phyloP scores from a whole-genome alignment of 2,113 vertebrate species.

The Strix uralensis region DNA sequence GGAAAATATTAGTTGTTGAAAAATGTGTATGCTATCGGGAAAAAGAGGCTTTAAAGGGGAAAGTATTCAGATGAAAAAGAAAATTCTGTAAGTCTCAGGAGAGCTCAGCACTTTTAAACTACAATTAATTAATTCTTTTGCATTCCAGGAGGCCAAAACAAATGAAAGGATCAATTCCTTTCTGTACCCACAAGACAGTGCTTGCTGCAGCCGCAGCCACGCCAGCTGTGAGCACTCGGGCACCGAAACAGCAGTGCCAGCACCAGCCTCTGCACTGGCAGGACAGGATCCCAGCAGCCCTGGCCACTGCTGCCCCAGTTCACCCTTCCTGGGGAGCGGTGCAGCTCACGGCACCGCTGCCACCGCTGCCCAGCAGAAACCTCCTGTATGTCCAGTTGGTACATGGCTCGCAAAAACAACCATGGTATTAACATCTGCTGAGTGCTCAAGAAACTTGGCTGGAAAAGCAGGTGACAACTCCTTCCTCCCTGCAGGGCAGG shows the following conservation, averaged over 20 bases:
- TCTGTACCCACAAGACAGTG: not conserved
- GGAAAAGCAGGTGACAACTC: not conserved
- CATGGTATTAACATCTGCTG: too few relatives aligned
- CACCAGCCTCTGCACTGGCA: not conserved
- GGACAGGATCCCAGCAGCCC: not conserved
- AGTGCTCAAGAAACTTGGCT: not conserved
- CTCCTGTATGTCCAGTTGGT: accelerated
- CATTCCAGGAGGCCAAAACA: not conserved
- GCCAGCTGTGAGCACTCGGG: accelerated
- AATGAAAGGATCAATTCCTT: not conserved
- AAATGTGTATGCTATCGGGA: not conserved
- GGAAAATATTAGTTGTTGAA: constrained; percentile 51
- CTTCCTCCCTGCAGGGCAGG: not conserved
- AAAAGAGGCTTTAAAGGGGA: not conserved
- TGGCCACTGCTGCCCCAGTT: accelerated
- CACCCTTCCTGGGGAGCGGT: accelerated
- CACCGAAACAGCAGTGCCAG: not conserved
- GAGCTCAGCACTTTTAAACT: not conserved
- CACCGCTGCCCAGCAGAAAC: not conserved
- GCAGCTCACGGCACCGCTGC: accelerated
- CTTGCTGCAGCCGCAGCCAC: not conserved
- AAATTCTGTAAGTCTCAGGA: constrained; percentile 11
- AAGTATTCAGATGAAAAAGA: constrained; percentile 11
- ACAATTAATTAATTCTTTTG: not conserved
- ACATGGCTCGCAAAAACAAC: not conserved